Conservation (phyloP, 2,797 vertebrate genomes). For the Picus viridis region DNA sequence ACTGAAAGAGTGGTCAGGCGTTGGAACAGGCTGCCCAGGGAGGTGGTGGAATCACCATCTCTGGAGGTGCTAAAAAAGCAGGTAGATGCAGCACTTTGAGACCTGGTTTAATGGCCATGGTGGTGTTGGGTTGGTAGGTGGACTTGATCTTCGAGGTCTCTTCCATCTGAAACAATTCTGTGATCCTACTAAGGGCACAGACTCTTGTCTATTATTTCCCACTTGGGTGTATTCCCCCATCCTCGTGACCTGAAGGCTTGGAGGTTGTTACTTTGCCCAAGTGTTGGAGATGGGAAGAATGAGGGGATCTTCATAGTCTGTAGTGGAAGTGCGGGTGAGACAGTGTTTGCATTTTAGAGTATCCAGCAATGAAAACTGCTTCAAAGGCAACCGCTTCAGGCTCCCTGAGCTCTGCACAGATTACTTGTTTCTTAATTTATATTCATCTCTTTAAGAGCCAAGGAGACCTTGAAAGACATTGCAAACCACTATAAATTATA, state of each 20-base stretch:
- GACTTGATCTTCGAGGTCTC: too few relatives aligned
- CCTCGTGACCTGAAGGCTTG: neutral
- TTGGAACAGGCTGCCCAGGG: too few relatives aligned
- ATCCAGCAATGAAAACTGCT: slow-evolving; percentile 57
- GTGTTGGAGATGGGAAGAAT: neutral
- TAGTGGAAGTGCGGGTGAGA: neutral
- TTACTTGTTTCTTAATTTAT: slow-evolving; percentile 78
- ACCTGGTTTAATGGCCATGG: too few relatives aligned
- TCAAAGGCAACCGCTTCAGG: slow-evolving; percentile 49
- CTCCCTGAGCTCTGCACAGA: slow-evolving; percentile 57
- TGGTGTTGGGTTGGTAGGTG: too few relatives aligned
- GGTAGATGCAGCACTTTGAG: too few relatives aligned
- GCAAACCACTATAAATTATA: slow-evolving; percentile 77
- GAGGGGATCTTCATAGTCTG: neutral
- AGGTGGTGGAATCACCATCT: too few relatives aligned
- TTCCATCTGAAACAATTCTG: too few relatives aligned
- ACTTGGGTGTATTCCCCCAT: neutral
- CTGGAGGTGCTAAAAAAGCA: too few relatives aligned
- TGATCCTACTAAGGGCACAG: neutral
- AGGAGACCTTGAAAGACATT: slow-evolving; percentile 78
- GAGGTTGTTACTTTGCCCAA: slow-evolving; percentile 19
- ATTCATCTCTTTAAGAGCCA: slow-evolving; percentile 77
- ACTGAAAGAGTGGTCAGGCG: too few relatives aligned
- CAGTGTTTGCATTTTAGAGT: slow-evolving; percentile 57
- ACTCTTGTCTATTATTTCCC: neutral